Evolutionary conservation across 2,888 invertebrate species (phyloP), one percentile per base, ranked within the genome.

Genomic region (Chironomus riparius): DNA sequence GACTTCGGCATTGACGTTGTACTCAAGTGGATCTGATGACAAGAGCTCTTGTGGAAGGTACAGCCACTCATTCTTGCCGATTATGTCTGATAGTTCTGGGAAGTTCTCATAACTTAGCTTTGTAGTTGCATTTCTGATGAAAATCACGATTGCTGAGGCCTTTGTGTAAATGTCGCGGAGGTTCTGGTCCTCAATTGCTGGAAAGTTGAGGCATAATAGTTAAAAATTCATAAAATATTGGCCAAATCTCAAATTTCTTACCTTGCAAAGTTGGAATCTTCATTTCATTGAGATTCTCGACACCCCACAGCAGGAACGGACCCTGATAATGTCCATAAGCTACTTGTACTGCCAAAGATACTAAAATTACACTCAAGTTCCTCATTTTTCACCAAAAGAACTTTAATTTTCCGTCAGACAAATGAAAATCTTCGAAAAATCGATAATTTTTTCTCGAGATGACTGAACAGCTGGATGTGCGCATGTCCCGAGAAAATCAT

Each of bases 1-100:
- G 77, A 88, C 88, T 86, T 88, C 87, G 22, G 88, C 87, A 81
- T 88, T 88, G 78, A 87, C 86, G 81, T 87, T 88, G 79, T 87
- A 85, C 78, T 87, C 87, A 79, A 87, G 87, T 0, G 88, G 88
- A 78, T 88, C 88, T 0, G 86, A 86, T 68, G 87, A 86, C 48
- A 88, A 80, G 77, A 85, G 86, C 79, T 87, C 86, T 79, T 88
- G 88, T 0, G 88, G 87, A 71, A 88, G 81, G 72, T 88, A 87
- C 76, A 87, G 81, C 81, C 85, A 86, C 13, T 83, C 83, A 79
- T 84, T 86, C 68, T 83, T 83, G 77, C 86, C 86, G 76, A 88
- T 81, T 83, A 88, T 84, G 82, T 86, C 86, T 80, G 87, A 81
- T 78, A 88, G 83, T 78, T 86, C 82, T 3, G 88, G 88, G 79